Evolutionary conservation across 2,113 vertebrate genomes (phyloP).

Genomic region (Pseudorhombus dupliciocellatus): DNA sequence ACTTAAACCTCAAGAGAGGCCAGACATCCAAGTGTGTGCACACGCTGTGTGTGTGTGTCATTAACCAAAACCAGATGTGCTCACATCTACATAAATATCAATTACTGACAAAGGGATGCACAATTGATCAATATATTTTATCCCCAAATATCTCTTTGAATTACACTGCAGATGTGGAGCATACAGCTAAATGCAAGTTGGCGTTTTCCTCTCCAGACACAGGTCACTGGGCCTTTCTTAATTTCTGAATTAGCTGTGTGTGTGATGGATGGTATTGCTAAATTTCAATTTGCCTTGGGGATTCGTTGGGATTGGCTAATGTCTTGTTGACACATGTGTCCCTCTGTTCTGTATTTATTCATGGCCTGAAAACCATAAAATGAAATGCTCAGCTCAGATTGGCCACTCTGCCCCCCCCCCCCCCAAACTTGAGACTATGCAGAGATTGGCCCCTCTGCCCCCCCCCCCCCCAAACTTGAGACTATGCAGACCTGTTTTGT

Average conservation of each 20-base stretch:
- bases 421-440: neutral
- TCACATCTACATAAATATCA: neutral
- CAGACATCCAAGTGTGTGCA: conserved; percentile 9
- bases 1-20: conserved; percentile 28
- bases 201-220: neutral
- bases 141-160: neutral
- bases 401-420: neutral
- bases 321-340: neutral
- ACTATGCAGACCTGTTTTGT: neutral
- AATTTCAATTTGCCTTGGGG: neutral
- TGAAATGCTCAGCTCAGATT: neutral
- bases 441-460: neutral
- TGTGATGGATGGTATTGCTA: neutral
- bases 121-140: conserved; percentile 8
- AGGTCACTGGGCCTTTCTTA: neutral
- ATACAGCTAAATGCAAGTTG: neutral
- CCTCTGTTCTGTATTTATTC: neutral
- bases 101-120: conserved; percentile 4
- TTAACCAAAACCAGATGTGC: conserved; percentile 35
- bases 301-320: neutral
- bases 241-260: neutral
- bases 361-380: neutral
- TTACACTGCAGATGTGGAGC: neutral
- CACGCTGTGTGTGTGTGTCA: neutral
- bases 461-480: too few relatives aligned